A percentile compares a stretch with the other conserved stretches of the same genome.
Conservation (phyloP, 2,888 invertebrate genomes). For the Harmothoe impar region DNA sequence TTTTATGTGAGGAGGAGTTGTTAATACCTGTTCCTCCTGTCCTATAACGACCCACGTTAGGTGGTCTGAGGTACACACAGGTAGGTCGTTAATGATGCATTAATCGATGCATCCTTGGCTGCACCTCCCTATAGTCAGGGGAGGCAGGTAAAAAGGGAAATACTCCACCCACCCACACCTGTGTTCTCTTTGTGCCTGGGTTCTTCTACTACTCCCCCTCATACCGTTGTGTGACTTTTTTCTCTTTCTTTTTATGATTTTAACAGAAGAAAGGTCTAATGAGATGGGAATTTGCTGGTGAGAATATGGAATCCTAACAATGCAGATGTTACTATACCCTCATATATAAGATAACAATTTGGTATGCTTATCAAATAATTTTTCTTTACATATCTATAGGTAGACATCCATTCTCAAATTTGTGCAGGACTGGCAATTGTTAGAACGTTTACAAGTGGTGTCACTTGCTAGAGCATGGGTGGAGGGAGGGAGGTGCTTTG, state of each 20-base stretch:
- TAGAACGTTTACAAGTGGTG: too few relatives aligned
- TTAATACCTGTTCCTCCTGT: too few relatives aligned
- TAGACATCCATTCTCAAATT: too few relatives aligned
- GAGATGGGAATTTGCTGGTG: background rate
- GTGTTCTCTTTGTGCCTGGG: background rate
- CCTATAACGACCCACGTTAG: background rate
- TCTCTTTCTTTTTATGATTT: background rate
- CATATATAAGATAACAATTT: too few relatives aligned
- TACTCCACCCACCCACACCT: background rate
- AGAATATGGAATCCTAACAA: too few relatives aligned
- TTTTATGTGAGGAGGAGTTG: too few relatives aligned
- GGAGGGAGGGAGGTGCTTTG: too few relatives aligned
- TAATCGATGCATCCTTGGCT: constrained; percentile 19
- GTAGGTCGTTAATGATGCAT: constrained; percentile 22
- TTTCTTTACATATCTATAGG: too few relatives aligned
- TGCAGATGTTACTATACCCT: background rate
- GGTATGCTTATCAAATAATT: too few relatives aligned
- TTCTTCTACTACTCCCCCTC: background rate
- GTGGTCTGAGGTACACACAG: background rate
- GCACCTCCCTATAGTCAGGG: background rate
- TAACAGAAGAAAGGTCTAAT: background rate
- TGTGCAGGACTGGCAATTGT: too few relatives aligned
- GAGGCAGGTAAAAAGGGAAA: background rate
- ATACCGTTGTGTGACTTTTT: background rate
- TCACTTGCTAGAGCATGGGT: too few relatives aligned